Percentiles rank a stretch among this genome's conserved stretches.
Conservation (phyloP, 2,888 invertebrate species). For the Andricus curvator region DNA sequence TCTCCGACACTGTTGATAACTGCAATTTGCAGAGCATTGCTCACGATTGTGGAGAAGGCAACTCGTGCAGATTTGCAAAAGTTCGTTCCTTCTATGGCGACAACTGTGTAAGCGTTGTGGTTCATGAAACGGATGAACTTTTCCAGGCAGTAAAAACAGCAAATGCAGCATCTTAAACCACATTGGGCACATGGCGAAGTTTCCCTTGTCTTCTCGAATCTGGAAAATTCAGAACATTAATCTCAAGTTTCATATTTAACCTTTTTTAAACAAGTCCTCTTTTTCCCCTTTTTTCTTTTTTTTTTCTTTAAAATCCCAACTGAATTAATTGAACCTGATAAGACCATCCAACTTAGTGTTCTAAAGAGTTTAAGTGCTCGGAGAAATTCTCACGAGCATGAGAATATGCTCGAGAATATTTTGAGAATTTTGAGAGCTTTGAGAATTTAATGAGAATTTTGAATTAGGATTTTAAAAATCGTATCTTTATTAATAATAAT, state of each 20-base stretch:
- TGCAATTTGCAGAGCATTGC: conserved; percentile 92
- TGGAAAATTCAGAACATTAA: conserved; percentile 66
- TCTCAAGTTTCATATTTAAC: background rate
- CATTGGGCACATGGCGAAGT: conserved; percentile 88
- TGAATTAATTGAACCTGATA: too few species aligned
- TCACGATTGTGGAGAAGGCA: conserved; percentile 91
- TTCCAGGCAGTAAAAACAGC: conserved; percentile 94
- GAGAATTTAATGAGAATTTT: too few species aligned
- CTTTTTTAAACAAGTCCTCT: too few species aligned
- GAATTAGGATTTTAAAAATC: too few species aligned
- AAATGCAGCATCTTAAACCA: conserved; percentile 89
- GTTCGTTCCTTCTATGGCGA: conserved; percentile 93
- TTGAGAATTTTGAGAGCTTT: too few species aligned
- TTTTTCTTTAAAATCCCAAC: too few species aligned
- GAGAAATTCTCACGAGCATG: too few species aligned
- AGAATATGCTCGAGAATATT: too few species aligned
- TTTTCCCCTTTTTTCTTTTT: too few species aligned
- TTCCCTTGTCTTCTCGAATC: conserved; percentile 84
- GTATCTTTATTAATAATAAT: too few species aligned
- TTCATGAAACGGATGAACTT: conserved; percentile 95
- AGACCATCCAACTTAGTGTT: too few species aligned
- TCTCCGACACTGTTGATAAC: conserved; percentile 96
- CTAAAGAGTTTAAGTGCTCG: too few species aligned
- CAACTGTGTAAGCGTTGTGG: conserved; percentile 96
- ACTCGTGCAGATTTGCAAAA: conserved; percentile 94